Percentiles rank a stretch among this genome's conserved stretches.
These are phyloP conservation scores for Lycocerus yunnanus DNA, from an alignment of 2,888 invertebrate species.

Conservation along the genomic window DNA sequence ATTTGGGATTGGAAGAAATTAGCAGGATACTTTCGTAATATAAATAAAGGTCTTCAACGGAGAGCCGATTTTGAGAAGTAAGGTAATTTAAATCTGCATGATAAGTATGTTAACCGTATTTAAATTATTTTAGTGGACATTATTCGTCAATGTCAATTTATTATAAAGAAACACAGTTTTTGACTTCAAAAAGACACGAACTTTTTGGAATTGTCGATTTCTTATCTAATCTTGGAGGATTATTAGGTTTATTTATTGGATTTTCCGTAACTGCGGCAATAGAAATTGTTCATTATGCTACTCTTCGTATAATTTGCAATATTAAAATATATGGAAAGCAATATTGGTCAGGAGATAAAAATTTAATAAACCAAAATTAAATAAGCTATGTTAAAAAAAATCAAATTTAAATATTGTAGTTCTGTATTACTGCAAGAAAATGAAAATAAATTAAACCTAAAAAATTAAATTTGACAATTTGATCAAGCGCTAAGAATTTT, in stretches of 20 bases:
- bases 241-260: slow-evolving; percentile 45
- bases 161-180: slow-evolving; percentile 69
- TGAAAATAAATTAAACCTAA: too few relatives aligned
- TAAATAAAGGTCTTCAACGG: neutral
- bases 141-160: slow-evolving; percentile 68
- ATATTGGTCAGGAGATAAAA: slow-evolving; percentile 4
- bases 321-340: slow-evolving; percentile 7
- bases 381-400: too few relatives aligned
- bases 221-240: slow-evolving; percentile 62
- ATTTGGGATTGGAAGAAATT: slow-evolving; percentile 12
- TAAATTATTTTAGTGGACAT: slow-evolving; percentile 53
- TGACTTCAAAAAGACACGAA: slow-evolving; percentile 61
- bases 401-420: too few relatives aligned
- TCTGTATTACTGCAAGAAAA: too few relatives aligned
- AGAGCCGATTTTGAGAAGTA: neutral
- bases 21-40: neutral
- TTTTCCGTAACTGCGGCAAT: slow-evolving; percentile 10
- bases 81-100: neutral
- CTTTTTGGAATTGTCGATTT: slow-evolving; percentile 62
- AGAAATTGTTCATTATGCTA: slow-evolving; percentile 12
- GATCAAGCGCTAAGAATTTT: too few relatives aligned
- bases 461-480: too few relatives aligned
- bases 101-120: neutral
- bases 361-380: too few relatives aligned
- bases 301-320: slow-evolving; percentile 12